These are phyloP conservation scores for Daktulosphaira vitifoliae DNA, from an alignment of 1,140 invertebrate species.

Conservation along the genomic window DNA sequence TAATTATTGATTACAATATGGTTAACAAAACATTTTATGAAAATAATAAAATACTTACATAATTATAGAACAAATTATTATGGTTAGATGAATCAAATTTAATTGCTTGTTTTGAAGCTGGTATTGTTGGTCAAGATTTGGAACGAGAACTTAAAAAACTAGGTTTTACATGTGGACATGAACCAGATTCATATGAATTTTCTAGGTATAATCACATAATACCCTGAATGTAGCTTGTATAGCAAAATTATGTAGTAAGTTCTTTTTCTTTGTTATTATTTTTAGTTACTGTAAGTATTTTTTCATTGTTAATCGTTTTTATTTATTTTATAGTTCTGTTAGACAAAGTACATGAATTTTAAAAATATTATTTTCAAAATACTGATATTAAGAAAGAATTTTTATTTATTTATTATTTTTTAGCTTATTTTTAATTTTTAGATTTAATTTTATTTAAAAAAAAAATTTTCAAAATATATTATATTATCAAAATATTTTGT, in stretches of 20 bases:
- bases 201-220: conserved; percentile 50
- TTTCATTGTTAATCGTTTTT: no score
- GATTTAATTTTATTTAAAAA: background rate
- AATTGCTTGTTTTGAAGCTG: conserved; percentile 72
- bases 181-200: conserved; percentile 97
- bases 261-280: conserved; percentile 9
- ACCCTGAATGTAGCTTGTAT: conserved; percentile 26
- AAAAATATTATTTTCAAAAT: no score
- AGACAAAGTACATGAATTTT: no score
- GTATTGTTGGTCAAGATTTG: conserved; percentile 91
- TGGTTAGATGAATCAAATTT: conserved; percentile 89
- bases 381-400: no score
- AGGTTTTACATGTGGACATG: conserved; percentile 80
- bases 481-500: no score
- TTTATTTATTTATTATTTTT: background rate
- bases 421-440: background rate
- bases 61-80: conserved; percentile 64
- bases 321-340: no score
- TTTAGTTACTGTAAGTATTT: conserved; percentile 1
- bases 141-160: conserved; percentile 62
- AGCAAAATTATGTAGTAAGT: conserved; percentile 14
- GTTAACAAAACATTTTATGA: no score
- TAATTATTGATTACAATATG: conserved; percentile 38
- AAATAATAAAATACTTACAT: background rate
- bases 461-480: no score